Evolutionary conservation across 2,797 vertebrate genomes (phyloP).

Genomic region (Aselliscus stoliczkanus): DNA sequence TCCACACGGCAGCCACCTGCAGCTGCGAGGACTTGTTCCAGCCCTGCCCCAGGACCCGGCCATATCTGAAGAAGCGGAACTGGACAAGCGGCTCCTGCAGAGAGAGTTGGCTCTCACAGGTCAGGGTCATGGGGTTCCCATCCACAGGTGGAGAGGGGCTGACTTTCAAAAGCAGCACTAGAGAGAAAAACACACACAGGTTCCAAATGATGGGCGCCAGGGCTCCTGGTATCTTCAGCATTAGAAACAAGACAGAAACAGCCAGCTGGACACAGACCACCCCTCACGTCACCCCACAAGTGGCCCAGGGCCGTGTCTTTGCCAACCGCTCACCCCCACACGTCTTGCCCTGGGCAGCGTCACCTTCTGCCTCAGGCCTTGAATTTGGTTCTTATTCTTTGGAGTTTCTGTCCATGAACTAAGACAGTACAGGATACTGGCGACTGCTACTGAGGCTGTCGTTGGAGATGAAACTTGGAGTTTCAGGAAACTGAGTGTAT

Average conservation of each 20-base stretch:
- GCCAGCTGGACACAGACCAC: background rate
- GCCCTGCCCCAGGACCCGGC: accelerated
- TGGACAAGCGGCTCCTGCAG: background rate
- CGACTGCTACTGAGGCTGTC: background rate
- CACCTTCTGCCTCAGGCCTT: background rate
- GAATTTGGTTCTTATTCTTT: background rate
- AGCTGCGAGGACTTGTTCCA: background rate
- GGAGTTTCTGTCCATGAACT: background rate
- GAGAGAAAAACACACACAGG: background rate
- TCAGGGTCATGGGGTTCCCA: constrained; percentile 27
- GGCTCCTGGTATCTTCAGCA: background rate
- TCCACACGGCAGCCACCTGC: background rate
- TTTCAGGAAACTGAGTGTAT: background rate
- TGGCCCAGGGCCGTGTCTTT: background rate
- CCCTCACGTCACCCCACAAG: background rate
- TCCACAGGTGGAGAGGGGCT: background rate
- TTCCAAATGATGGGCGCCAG: background rate
- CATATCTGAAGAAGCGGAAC: constrained; percentile 28
- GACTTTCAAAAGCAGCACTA: background rate
- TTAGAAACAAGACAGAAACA: background rate
- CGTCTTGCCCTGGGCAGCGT: background rate
- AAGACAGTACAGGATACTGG: background rate
- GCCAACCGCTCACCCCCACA: background rate
- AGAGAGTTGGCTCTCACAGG: background rate
- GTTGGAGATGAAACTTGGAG: background rate